A percentile compares a stretch with the other conserved stretches of the same genome.
These are phyloP conservation scores for Pristionchus mayeri DNA, from an alignment of 2,888 invertebrate genomes.

Conservation along the genomic window DNA sequence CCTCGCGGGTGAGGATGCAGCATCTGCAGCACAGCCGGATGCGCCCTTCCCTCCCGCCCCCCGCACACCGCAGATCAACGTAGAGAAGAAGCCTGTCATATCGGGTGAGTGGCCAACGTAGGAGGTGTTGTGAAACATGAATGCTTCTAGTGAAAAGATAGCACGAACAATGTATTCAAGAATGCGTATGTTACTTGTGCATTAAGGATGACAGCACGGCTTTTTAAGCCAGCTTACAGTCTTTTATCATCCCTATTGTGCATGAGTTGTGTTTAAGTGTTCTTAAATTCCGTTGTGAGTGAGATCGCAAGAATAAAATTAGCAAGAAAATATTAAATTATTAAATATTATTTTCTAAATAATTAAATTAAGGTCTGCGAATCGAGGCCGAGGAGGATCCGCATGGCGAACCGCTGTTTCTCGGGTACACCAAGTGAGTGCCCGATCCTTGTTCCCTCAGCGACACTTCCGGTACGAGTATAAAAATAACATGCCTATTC, in stretches of 20 bases:
- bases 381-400: constrained; percentile 16
- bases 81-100: constrained; percentile 45
- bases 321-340: neutral
- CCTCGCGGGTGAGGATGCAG: constrained; percentile 25
- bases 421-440: constrained; percentile 31
- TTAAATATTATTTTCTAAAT: neutral
- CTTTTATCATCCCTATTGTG: too few species aligned
- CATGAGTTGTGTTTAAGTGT: too few species aligned
- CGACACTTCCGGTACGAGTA: too few species aligned
- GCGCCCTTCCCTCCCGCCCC: neutral
- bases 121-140: neutral
- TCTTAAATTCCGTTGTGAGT: too few species aligned
- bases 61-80: constrained; percentile 27
- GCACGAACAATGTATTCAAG: too few species aligned
- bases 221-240: too few species aligned
- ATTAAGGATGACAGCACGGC: too few species aligned
- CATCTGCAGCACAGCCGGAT: neutral
- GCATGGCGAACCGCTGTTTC: constrained; percentile 9
- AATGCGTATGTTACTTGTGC: too few species aligned
- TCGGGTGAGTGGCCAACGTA: neutral
- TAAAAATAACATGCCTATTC: too few species aligned
- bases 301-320: too few species aligned
- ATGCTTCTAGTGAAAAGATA: neutral
- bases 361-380: neutral
- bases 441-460: too few species aligned